Percentiles rank a stretch among this genome's conserved stretches.
Conservation (phyloP, 1,140 invertebrate species). For the Gonatopus flavifemur region DNA sequence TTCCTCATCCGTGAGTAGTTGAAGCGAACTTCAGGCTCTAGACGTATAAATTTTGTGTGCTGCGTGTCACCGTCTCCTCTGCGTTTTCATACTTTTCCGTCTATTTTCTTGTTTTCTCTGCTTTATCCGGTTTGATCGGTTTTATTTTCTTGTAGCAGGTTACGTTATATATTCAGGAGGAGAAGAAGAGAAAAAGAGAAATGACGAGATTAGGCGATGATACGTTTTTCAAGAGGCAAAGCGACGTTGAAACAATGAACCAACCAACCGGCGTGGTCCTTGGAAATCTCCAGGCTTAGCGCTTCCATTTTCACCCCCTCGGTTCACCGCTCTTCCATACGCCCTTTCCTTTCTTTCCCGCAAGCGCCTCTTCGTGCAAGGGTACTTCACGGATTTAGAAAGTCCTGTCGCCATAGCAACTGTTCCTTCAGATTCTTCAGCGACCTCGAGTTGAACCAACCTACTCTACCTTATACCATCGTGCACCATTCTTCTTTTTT, state of each 20-base stretch:
- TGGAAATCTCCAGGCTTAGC: constrained; percentile 54
- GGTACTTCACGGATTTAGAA: constrained; percentile 51
- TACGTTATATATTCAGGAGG: no score
- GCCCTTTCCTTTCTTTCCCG: constrained; percentile 2
- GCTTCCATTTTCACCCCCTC: constrained; percentile 36
- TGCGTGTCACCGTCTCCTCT: no score
- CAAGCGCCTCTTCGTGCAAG: constrained; percentile 29
- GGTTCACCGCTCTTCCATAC: constrained; percentile 15
- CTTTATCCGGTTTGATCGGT: not conserved
- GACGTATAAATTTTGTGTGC: no score
- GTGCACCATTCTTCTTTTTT: no score
- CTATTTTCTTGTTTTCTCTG: not conserved
- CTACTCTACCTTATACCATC: no score
- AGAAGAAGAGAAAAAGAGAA: not conserved
- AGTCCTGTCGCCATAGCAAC: constrained; percentile 49
- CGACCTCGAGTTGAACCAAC: no score
- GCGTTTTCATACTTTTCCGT: no score
- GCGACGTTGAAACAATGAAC: constrained; percentile 55
- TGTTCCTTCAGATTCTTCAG: no score
- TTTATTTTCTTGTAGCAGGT: not conserved
- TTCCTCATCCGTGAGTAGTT: no score
- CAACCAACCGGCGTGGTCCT: constrained; percentile 51
- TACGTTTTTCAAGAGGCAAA: constrained; percentile 32
- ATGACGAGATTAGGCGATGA: constrained; percentile 16
- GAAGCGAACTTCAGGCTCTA: no score